Base-by-base conservation (phyloP, 1,140 invertebrate genomes). In the Pseudomyrmex concolor region DNA sequence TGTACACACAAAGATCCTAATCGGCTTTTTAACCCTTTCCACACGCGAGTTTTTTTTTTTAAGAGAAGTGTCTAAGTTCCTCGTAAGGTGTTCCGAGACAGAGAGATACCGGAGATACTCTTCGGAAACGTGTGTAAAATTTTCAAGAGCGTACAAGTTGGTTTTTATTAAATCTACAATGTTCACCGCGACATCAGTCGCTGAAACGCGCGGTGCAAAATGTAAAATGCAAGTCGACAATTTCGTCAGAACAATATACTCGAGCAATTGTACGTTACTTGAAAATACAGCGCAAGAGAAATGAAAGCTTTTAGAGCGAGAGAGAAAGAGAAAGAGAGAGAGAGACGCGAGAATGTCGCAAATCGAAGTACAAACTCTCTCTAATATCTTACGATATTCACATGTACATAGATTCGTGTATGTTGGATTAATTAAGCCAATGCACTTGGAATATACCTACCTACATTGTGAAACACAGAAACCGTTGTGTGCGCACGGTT, bases 341-440 rank as follows among this genome's bases (percentile, higher is more conserved):
- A 34, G 15, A 45, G 15, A n/a, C 15, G n/a, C 13, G n/a, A 73
- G 8, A 45, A 71, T 71, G 9, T 19, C 34, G 5, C 17, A 9
- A 13, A 10, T 59, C 48, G n/a, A 72, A 3, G 15, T 22, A 45
- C 17, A 48, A 73, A 5, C 45, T n/a, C 17, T 45, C 12, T 59
- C 34, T 15, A 19, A 72, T 72, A 72, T 59, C 55, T 7, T 62
- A n/a, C 12, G 13, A 10, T 54, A 10, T 74, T 73, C 17, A 9
- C 13, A 25, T 7, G 54, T 22, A 17, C 34, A 0, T 34, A 5
- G 34, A 34, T 22, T 22, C 2, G 25, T 34, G 34, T 34, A 34
- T 34, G 2, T 59, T 60, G 43, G 17, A 19, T 73, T 73, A 48
- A 73, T 73, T 73, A 73, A 60, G 2, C 15, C 34, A 13, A 12